Percentiles rank a stretch among this genome's conserved stretches.
Conservation (phyloP, 2,113 vertebrate genomes). For the Perognathus longimembris region DNA sequence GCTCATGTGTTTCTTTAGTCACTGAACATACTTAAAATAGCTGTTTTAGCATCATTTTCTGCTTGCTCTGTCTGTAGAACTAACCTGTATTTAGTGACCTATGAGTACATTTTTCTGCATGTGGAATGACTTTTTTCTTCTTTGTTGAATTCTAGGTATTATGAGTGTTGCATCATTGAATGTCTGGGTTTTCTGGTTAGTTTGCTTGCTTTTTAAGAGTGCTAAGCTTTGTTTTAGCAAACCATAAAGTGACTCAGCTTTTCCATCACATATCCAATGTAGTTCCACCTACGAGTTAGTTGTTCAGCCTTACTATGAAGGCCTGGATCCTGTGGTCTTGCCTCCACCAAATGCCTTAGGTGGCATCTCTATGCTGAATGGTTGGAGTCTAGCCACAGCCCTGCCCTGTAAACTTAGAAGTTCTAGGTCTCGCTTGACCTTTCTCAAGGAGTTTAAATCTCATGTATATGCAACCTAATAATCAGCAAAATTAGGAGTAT, state of each 20-base stretch:
- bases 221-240: conserved; percentile 3
- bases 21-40: neutral
- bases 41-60: conserved; percentile 1
- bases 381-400: neutral
- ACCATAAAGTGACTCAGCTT: neutral
- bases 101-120: conserved; percentile 11
- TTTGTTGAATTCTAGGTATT: neutral
- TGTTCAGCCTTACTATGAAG: neutral
- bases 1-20: conserved; percentile 17
- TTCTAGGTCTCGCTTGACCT: too few species aligned
- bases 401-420: neutral
- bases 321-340: neutral
- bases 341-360: neutral
- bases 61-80: neutral
- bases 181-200: conserved; percentile 19
- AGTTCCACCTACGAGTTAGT: neutral
- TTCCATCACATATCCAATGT: neutral
- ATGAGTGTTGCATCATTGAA: neutral
- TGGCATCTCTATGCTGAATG: neutral
- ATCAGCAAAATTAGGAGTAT: too few species aligned
- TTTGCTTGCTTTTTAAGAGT: conserved; percentile 43
- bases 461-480: too few species aligned
- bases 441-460: too few species aligned
- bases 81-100: neutral
- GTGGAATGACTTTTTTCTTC: conserved; percentile 7